These are phyloP conservation scores for Drosophila mettleri DNA, from an alignment of 2,888 invertebrate species.

Conservation along the genomic window DNA sequence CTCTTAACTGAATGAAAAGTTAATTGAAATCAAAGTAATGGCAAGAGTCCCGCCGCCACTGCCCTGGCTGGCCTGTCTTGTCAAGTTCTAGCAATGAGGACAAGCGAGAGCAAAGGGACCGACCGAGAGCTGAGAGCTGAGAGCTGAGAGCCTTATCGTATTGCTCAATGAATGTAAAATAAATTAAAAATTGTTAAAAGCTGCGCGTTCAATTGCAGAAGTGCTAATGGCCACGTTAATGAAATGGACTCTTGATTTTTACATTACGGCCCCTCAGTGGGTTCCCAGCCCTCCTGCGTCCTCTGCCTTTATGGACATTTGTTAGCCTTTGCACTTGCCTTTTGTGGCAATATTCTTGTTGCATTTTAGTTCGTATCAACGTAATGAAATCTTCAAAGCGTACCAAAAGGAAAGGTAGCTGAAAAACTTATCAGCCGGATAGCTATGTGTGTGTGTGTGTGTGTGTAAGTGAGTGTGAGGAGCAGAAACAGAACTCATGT, in stretches of 20 bases:
- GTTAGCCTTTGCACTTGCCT: conserved; percentile 47
- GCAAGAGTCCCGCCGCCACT: conserved; percentile 9
- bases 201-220: conserved; percentile 70
- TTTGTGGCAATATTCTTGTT: conserved; percentile 31
- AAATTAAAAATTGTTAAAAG: conserved; percentile 76
- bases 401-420: conserved; percentile 16
- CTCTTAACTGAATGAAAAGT: conserved; percentile 70
- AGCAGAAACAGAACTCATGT: conserved; percentile 7
- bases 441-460: not conserved
- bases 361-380: conserved; percentile 50
- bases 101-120: too few relatives aligned
- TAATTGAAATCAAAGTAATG: conserved; percentile 81
- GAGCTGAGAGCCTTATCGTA: conserved; percentile 58
- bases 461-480: not conserved
- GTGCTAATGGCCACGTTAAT: conserved; percentile 77
- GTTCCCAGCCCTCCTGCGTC: not conserved
- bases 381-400: conserved; percentile 57
- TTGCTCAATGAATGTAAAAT: conserved; percentile 74
- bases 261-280: conserved; percentile 8
- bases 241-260: conserved; percentile 59
- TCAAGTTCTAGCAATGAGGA: not conserved
- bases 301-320: conserved; percentile 48
- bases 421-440: conserved; percentile 15
- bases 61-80: conserved; percentile 5
- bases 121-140: not conserved